A percentile compares a stretch with the other conserved stretches of the same genome.
Conservation (phyloP, 2,888 invertebrate genomes). For the Subacronicta megacephala region DNA sequence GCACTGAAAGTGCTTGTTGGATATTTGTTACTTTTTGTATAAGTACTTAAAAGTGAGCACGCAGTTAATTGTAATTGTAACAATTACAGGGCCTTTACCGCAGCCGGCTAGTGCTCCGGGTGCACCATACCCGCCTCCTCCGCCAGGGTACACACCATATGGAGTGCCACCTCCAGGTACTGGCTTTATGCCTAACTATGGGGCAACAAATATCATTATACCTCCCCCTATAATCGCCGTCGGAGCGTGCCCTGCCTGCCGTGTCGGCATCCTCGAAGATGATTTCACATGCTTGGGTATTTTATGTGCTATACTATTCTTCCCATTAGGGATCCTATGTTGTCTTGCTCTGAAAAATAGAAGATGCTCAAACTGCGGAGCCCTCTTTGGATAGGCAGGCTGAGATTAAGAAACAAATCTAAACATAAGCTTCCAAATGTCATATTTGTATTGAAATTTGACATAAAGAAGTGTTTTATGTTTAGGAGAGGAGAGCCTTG, state of each 20-base stretch:
- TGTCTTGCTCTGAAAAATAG: constrained; percentile 95
- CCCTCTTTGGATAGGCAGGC: constrained; percentile 92
- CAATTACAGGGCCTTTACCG: constrained; percentile 49
- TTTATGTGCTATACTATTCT: constrained; percentile 95
- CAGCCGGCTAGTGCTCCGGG: constrained; percentile 59
- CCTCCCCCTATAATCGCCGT: constrained; percentile 94
- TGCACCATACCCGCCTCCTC: constrained; percentile 82
- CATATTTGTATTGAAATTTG: no score
- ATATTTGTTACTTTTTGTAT: constrained; percentile 3
- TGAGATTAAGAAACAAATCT: no score
- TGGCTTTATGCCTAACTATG: constrained; percentile 89
- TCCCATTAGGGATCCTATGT: constrained; percentile 96
- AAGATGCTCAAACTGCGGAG: constrained; percentile 96
- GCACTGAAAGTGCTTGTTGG: not conserved
- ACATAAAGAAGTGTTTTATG: no score
- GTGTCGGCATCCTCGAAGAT: constrained; percentile 96
- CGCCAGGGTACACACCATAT: constrained; percentile 89
- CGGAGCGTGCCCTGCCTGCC: constrained; percentile 96
- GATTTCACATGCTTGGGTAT: constrained; percentile 96
- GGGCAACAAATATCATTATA: constrained; percentile 91
- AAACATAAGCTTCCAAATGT: no score
- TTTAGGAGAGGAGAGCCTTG: constrained; percentile 33
- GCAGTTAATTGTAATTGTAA: constrained; percentile 19
- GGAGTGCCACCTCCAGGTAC: constrained; percentile 75
- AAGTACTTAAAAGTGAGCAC: constrained; percentile 1